Evolutionary conservation across 2,888 invertebrate species (phyloP).

Genomic region (Leptinotarsa haldemani): DNA sequence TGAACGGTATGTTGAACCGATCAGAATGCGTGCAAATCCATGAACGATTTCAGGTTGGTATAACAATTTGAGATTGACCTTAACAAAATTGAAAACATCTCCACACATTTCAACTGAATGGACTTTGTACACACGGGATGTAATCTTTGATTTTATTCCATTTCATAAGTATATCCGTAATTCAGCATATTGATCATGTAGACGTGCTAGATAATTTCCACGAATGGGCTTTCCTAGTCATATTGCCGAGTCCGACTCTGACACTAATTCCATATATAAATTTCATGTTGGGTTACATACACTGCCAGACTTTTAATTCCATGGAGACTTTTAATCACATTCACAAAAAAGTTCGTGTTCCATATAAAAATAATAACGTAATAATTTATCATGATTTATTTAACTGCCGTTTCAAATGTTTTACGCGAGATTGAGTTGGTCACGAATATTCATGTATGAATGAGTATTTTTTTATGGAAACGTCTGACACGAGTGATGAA

Average conservation of each 20-base stretch:
- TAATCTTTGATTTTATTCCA: too few relatives aligned
- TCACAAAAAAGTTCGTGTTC: conserved; percentile 25
- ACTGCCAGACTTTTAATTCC: conserved; percentile 14
- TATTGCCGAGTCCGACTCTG: background rate
- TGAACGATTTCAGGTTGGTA: too few relatives aligned
- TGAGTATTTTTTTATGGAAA: conserved; percentile 5
- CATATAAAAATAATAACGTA: conserved; percentile 16
- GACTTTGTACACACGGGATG: too few relatives aligned
- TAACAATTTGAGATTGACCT: too few relatives aligned
- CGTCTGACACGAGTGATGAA: background rate
- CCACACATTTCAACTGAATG: too few relatives aligned
- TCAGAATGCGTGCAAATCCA: too few relatives aligned
- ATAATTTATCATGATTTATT: conserved; percentile 28
- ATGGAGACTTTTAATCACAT: conserved; percentile 22
- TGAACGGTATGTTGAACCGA: too few relatives aligned
- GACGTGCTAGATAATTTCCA: too few relatives aligned
- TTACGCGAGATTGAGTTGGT: conserved; percentile 24
- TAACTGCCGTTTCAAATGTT: conserved; percentile 23
- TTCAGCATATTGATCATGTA: too few relatives aligned
- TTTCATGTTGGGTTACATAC: background rate
- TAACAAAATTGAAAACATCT: too few relatives aligned
- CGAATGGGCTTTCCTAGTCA: too few relatives aligned
- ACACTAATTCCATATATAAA: background rate
- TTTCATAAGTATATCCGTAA: too few relatives aligned
- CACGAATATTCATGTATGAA: conserved; percentile 21